These are phyloP conservation scores for Stramonita haemastoma DNA, from an alignment of 2,888 invertebrate genomes.

Conservation along the genomic window DNA sequence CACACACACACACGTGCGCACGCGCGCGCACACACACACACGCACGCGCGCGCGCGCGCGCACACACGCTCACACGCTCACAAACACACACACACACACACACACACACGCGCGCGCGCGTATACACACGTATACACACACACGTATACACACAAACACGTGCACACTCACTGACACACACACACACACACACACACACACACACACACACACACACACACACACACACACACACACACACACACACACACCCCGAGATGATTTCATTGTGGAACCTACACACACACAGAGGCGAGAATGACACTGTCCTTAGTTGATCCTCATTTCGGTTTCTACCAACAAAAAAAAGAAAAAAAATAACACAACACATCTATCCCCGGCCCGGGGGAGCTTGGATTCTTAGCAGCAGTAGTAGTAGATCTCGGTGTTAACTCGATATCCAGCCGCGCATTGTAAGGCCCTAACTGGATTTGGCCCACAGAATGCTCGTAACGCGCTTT, in stretches of 20 bases:
- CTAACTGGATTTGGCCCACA: too few relatives aligned
- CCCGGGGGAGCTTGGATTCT: too few relatives aligned
- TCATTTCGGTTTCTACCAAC: too few relatives aligned
- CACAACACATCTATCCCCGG: too few relatives aligned
- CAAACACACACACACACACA: conserved; percentile 22
- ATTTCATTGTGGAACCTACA: too few relatives aligned
- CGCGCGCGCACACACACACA: conserved; percentile 27
- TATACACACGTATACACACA: conserved; percentile 12
- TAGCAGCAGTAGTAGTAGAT: too few relatives aligned
- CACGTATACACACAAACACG: neutral
- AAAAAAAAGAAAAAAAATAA: too few relatives aligned
- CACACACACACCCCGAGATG: neutral
- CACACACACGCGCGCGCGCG: neutral
- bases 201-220: neutral
- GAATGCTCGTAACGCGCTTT: too few relatives aligned
- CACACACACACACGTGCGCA: neutral
- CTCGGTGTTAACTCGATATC: too few relatives aligned
- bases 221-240: neutral
- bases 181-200: conserved; percentile 3
- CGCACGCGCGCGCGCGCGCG: neutral
- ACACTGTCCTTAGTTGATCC: too few relatives aligned
- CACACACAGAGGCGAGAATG: too few relatives aligned
- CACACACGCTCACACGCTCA: neutral
- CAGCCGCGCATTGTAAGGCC: too few relatives aligned
- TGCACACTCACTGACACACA: neutral